phyloP scores from a whole-genome alignment of 37 sponge, comb jelly and placozoan genomes.

The Axinella damicornis region DNA sequence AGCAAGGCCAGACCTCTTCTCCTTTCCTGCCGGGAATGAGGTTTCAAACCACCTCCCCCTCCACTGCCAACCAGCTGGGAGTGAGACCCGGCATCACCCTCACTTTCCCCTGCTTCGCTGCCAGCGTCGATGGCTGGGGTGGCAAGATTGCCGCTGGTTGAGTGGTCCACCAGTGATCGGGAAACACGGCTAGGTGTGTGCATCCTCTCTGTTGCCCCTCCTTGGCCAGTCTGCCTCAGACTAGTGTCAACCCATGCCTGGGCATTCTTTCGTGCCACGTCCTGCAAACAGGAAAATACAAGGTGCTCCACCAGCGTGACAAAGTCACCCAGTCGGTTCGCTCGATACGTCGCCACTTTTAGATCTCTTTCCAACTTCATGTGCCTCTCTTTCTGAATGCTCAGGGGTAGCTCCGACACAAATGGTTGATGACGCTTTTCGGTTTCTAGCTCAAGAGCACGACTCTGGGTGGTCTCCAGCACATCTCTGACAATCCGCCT shows the following conservation, averaged over 20 bases:
- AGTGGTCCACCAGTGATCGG: too few relatives aligned
- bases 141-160: not conserved
- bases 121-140: too few relatives aligned
- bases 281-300: conserved; percentile 42
- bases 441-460: conserved; percentile 22
- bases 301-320: conserved; percentile 58
- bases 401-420: conserved; percentile 75
- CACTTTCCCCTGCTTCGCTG: too few relatives aligned
- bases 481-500: conserved; percentile 42
- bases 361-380: conserved; percentile 38
- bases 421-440: conserved; percentile 48
- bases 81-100: too few relatives aligned
- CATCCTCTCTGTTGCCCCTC: too few relatives aligned
- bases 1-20: too few relatives aligned
- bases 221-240: not conserved
- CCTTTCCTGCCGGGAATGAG: too few relatives aligned
- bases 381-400: conserved; percentile 54
- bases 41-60: too few relatives aligned
- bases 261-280: conserved; percentile 13
- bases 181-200: too few relatives aligned
- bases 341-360: conserved; percentile 22
- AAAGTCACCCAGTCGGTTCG: conserved; percentile 30
- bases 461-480: not conserved
- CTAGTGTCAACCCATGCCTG: conserved; percentile 22
- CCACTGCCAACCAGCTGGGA: too few relatives aligned